Base-by-base conservation (phyloP, 1,140 invertebrate genomes). In the Macrotrachela quadricornifera region DNA sequence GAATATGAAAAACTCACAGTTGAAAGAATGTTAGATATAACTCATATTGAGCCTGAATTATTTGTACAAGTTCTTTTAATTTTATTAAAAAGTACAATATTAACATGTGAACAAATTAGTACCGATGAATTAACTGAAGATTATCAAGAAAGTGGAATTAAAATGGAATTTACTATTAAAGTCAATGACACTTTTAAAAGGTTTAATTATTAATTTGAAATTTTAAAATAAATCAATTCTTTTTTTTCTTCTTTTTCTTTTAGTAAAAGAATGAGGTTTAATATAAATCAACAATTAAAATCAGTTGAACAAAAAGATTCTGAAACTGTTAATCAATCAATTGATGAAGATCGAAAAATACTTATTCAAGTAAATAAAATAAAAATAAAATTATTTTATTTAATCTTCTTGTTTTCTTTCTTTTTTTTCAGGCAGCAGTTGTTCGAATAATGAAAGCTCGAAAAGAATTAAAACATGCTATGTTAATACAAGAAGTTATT, bases 371-470 rank as follows among this genome's bases (percentile, higher is more conserved):
- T 30, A 30, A 30, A 30, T 30, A 30, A 4, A 4, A 8, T 4
- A 30, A 2, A 30, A 30, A 8, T n/a, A n/a, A n/a, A n/a, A n/a
- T n/a, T n/a, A n/a, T n/a, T n/a, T n/a, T n/a, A n/a, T 30, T 30
- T 30, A 4, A 30, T 30, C 21, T 8, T 30, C 21, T 30, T 2
- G 8, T 4, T 4, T 30, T 30, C 21, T 30, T 4, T 30, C 8
- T 4, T 30, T 4, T 30, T 30, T 30, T 30, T 8, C 8, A 30
- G 21, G 92, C 92, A 30, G 87, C 90, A 40, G 95, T 99, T 68
- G 90, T 96, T 14, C 78, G 92, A 60, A 96, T 97, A 60, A 97
- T 99, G 92, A 99, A 99, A 75, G 96, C 92, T 77, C 75, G 92
- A 18, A 96, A 96, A 71, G 77, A 80, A 12, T 72, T 91, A 46